Percentiles rank a stretch among this genome's conserved stretches.
These are phyloP conservation scores for Neodontobutis hainanensis DNA, from an alignment of 2,113 vertebrate species.

Conservation along the genomic window DNA sequence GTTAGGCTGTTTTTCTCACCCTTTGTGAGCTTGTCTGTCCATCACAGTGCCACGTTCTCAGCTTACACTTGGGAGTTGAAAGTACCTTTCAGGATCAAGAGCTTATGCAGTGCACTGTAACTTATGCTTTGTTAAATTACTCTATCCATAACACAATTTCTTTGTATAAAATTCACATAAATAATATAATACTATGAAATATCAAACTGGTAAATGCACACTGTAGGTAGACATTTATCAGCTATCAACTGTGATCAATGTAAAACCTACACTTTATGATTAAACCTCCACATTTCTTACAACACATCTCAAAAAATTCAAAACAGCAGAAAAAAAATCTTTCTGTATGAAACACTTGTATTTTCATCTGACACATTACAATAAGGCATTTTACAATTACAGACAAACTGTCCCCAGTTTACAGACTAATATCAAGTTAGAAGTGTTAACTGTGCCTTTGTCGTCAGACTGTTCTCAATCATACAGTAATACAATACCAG, in stretches of 20 bases:
- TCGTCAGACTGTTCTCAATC: constrained; percentile 56
- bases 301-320: constrained; percentile 1
- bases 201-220: too few species aligned
- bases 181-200: too few species aligned
- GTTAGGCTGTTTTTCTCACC: constrained; percentile 10
- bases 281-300: not conserved
- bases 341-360: constrained; percentile 67
- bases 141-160: not conserved
- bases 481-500: constrained; percentile 67
- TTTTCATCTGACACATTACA: constrained; percentile 63
- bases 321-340: constrained; percentile 19
- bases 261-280: too few species aligned
- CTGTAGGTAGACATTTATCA: not conserved
- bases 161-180: too few species aligned
- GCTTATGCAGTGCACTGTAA: not conserved
- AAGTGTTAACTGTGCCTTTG: constrained; percentile 69
- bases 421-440: constrained; percentile 72
- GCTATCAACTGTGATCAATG: too few species aligned
- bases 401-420: constrained; percentile 44
- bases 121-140: not conserved
- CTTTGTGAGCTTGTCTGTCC: constrained; percentile 34
- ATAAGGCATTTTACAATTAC: constrained; percentile 55
- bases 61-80: constrained; percentile 27
- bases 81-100: not conserved
- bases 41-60: constrained; percentile 17